Percentiles rank a stretch among this genome's conserved stretches.
These are phyloP conservation scores for Doryteuthis pealeii DNA, from an alignment of 1,140 invertebrate species.

Conservation along the genomic window DNA sequence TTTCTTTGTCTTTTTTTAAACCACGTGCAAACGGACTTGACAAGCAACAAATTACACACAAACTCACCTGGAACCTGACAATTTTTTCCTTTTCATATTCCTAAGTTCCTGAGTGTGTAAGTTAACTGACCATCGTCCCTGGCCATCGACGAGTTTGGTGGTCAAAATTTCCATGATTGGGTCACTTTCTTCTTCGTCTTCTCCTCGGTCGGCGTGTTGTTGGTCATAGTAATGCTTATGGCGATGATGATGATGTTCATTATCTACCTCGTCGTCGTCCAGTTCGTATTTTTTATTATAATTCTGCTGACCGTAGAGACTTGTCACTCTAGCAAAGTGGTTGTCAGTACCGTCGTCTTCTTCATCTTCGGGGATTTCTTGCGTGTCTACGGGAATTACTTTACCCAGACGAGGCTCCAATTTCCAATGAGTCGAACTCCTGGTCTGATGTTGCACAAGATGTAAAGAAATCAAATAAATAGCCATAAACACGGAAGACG, in stretches of 20 bases:
- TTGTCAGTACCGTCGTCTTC: constrained; percentile 28
- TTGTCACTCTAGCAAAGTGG: not conserved
- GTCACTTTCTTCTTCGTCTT: not conserved
- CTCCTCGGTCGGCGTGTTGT: too few relatives aligned
- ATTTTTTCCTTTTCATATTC: not conserved
- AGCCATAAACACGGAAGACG: constrained; percentile 55
- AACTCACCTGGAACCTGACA: too few relatives aligned
- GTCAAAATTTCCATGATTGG: constrained; percentile 50
- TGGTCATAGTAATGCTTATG: too few relatives aligned
- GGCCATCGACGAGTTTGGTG: constrained; percentile 60
- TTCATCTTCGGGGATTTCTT: constrained; percentile 25
- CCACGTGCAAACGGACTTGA: too few relatives aligned
- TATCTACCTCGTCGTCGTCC: not conserved
- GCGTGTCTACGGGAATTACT: constrained; percentile 65
- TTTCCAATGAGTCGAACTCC: constrained; percentile 74
- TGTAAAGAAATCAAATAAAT: constrained; percentile 66
- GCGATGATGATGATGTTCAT: too few relatives aligned
- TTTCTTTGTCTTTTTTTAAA: too few relatives aligned
- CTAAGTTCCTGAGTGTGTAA: constrained; percentile 9
- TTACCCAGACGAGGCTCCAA: constrained; percentile 70
- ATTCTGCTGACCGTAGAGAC: not conserved
- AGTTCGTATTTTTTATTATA: too few relatives aligned
- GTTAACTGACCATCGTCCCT: constrained; percentile 43
- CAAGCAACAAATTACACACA: too few relatives aligned
- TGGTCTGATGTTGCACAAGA: constrained; percentile 72